phyloP scores from a whole-genome alignment of 2,888 invertebrate species.

The Dolichopus griseipennis region DNA sequence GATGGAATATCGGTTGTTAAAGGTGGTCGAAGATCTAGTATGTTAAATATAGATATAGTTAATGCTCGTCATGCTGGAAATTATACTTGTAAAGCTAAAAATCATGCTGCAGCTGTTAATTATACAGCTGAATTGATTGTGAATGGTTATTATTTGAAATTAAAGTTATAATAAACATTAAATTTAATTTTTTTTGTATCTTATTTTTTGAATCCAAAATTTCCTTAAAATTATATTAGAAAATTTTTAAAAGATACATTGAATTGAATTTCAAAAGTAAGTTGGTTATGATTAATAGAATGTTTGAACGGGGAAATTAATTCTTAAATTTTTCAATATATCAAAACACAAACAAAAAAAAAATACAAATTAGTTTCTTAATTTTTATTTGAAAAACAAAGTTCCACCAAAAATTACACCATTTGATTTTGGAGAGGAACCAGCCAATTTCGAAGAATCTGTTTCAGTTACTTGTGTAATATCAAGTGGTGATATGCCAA shows the following conservation, averaged over 20 bases:
- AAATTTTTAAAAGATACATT: too few relatives aligned
- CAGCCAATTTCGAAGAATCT: slow-evolving; percentile 51
- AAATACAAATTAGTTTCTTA: too few relatives aligned
- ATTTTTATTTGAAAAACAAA: slow-evolving; percentile 30
- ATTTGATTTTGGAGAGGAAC: slow-evolving; percentile 59
- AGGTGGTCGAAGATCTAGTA: slow-evolving; percentile 52
- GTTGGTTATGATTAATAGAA: too few relatives aligned
- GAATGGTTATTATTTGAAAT: slow-evolving; percentile 46
- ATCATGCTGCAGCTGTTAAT: slow-evolving; percentile 55
- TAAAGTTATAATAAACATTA: background rate
- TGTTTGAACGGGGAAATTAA: too few relatives aligned
- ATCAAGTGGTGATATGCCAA: slow-evolving; percentile 59
- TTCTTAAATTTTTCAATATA: too few relatives aligned
- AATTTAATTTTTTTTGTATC: slow-evolving; percentile 14
- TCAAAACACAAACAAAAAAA: too few relatives aligned
- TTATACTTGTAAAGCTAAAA: slow-evolving; percentile 54
- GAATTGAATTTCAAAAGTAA: too few relatives aligned
- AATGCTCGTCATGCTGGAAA: slow-evolving; percentile 61
- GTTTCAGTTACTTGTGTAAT: slow-evolving; percentile 55
- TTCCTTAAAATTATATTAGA: too few relatives aligned
- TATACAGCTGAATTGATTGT: slow-evolving; percentile 56
- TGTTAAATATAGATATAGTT: slow-evolving; percentile 55
- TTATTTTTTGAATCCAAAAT: background rate
- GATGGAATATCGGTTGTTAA: slow-evolving; percentile 37
- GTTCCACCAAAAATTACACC: slow-evolving; percentile 64